phyloP scores from a whole-genome alignment of 2,797 vertebrate genomes.

The Sciurus carolinensis region DNA sequence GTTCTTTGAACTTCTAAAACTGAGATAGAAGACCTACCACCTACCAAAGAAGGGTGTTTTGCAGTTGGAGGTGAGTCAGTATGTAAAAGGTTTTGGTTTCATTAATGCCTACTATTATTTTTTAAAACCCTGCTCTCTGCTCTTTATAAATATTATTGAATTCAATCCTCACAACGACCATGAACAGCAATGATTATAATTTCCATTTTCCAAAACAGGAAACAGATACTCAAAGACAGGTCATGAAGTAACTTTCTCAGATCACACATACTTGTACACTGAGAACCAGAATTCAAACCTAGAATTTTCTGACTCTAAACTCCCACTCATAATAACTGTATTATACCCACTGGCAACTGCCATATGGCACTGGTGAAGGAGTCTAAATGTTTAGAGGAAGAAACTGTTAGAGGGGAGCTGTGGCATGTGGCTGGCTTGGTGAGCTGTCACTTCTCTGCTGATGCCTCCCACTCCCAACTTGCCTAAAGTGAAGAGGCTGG shows the following conservation, averaged over 20 bases:
- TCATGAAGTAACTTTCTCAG: neutral
- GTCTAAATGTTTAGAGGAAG: constrained; percentile 59
- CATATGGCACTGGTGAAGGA: neutral
- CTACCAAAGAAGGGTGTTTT: constrained; percentile 21
- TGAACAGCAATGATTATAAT: neutral
- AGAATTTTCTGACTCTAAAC: constrained; percentile 38
- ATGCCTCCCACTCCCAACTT: constrained; percentile 70
- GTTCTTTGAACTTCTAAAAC: constrained; percentile 33
- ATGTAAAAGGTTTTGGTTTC: constrained; percentile 38
- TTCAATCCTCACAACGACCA: constrained; percentile 31
- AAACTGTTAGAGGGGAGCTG: constrained; percentile 12
- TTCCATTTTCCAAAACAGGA: constrained; percentile 62
- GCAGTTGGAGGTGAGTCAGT: neutral
- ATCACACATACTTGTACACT: neutral
- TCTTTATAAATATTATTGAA: constrained; percentile 45
- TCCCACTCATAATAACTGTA: neutral
- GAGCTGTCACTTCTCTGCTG: constrained; percentile 58
- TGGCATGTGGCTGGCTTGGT: constrained; percentile 59
- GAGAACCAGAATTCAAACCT: neutral
- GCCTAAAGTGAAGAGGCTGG: constrained; percentile 74
- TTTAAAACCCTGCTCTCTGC: neutral
- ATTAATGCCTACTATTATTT: neutral
- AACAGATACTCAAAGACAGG: neutral
- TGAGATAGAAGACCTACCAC: neutral
- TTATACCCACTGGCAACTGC: neutral